Base-by-base conservation (phyloP, 1,140 invertebrate genomes). In the Drosophila athabasca region DNA sequence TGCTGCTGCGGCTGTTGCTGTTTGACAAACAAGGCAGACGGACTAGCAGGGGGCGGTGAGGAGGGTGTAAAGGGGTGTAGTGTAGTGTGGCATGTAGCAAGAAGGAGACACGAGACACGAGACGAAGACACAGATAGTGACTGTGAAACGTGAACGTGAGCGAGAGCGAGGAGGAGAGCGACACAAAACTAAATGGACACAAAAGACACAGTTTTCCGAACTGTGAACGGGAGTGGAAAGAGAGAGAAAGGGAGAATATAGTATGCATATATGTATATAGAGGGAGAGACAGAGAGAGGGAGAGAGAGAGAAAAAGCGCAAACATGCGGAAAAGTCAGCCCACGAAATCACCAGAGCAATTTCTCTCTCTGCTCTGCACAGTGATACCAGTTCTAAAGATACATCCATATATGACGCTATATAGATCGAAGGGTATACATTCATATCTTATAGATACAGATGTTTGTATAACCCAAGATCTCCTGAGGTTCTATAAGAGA, bases 1-100 rank as follows among this genome's bases (percentile, higher is more conserved):
- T 13, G 31, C 31, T 3, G 31, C 31, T 3, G 31, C 31, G 2
- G 31, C 31, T 89, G 31, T 2, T 89, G 81, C 84, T 88, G 59
- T 88, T 87, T 87, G 83, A 88, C 83, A 88, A 88, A 88, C 83
- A 88, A 88, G 83, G 48, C 82, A 88, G 78, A 87, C 82, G 67
- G 85, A 79, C 71, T 29, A 62, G 44, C 61, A 65, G 64, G 69
- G 31, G 58, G 53, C 41, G 17, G 17, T 19, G 17, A 19, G 17
- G 17, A 1, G 17, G 17, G 17, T 19, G 17, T 19, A 19, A 19
- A 1, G 17, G 17, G 17, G 17, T 19, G 17, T 19, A 19, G 17
- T 19, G 17, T 19, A 19, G 17, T 19, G 29, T 9, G n/a, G 7
- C 4, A n/a, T n/a, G n/a, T n/a, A n/a, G n/a, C n/a, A n/a, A n/a